Percentiles rank a stretch among this genome's conserved stretches.
Evolutionary conservation across 2,797 vertebrate genomes (phyloP).

Genomic region (Gastrophryne carolinensis): DNA sequence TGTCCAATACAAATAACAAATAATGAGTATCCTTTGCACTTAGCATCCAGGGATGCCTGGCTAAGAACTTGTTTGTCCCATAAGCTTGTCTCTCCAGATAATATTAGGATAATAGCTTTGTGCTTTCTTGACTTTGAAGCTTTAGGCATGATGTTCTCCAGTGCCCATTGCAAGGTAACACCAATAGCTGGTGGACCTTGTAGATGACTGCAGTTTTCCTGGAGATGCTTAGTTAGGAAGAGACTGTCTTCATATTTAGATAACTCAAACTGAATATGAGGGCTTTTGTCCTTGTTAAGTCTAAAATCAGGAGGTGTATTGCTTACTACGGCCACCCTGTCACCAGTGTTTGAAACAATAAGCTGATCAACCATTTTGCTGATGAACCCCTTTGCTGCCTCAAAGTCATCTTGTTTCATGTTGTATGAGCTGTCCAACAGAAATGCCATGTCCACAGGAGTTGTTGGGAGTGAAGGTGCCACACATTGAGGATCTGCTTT

Average conservation of each 20-base stretch:
- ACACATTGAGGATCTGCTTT: constrained; percentile 56
- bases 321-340: constrained; percentile 65
- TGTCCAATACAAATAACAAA: constrained; percentile 65
- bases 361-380: constrained; percentile 59
- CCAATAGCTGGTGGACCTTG: constrained; percentile 55
- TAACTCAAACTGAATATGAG: constrained; percentile 62
- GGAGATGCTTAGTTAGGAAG: constrained; percentile 60
- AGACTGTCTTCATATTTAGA: constrained; percentile 53
- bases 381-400: constrained; percentile 59
- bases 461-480: background rate
- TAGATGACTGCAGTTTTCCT: constrained; percentile 44
- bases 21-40: constrained; percentile 64
- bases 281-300: constrained; percentile 34
- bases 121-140: constrained; percentile 54
- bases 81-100: constrained; percentile 58
- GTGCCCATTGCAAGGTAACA: constrained; percentile 59
- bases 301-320: constrained; percentile 53
- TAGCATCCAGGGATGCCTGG: constrained; percentile 59
- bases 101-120: constrained; percentile 64
- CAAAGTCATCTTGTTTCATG: constrained; percentile 56
- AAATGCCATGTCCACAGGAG: constrained; percentile 61
- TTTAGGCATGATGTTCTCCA: constrained; percentile 61
- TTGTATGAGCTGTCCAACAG: constrained; percentile 62
- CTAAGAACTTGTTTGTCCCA: constrained; percentile 58
- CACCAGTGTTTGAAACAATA: constrained; percentile 54